Evolutionary conservation across 2,888 invertebrate species (phyloP).

Genomic region (Argyresthia goedartella): DNA sequence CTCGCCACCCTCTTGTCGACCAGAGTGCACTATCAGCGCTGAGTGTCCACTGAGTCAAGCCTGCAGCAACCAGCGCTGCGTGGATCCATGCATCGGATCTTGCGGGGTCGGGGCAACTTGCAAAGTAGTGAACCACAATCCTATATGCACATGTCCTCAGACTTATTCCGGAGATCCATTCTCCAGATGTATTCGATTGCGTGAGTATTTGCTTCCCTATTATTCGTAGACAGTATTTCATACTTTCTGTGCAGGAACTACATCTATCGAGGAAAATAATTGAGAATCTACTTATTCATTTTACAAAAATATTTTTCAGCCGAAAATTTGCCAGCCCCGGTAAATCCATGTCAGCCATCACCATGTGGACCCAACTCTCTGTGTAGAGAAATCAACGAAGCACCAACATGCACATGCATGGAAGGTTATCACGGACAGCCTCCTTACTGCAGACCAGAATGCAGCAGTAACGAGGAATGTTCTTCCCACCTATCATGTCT

Average conservation of each 20-base stretch:
- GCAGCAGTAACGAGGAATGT: constrained; percentile 83
- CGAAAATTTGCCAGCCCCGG: constrained; percentile 53
- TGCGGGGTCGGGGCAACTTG: constrained; percentile 81
- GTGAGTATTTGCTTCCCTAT: constrained; percentile 40
- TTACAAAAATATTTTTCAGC: constrained; percentile 44
- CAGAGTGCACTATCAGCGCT: constrained; percentile 79
- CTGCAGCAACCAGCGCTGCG: constrained; percentile 78
- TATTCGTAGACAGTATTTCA: not conserved
- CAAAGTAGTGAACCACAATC: constrained; percentile 82
- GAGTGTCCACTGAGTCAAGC: constrained; percentile 81
- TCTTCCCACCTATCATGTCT: constrained; percentile 77
- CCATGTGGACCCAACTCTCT: constrained; percentile 85
- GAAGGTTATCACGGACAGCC: constrained; percentile 78
- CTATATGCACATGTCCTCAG: constrained; percentile 77
- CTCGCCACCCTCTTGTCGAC: constrained; percentile 76
- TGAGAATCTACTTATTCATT: not conserved
- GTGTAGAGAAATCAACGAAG: constrained; percentile 76
- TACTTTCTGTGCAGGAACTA: too few species aligned
- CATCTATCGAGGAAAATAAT: too few species aligned
- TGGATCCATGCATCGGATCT: constrained; percentile 80
- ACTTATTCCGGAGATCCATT: constrained; percentile 78
- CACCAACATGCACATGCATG: constrained; percentile 82
- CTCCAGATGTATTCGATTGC: constrained; percentile 67
- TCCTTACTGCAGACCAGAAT: constrained; percentile 85
- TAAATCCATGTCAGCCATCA: constrained; percentile 80